Conservation (phyloP, 2,888 invertebrate species). For the Trissolcus brochymenae region DNA sequence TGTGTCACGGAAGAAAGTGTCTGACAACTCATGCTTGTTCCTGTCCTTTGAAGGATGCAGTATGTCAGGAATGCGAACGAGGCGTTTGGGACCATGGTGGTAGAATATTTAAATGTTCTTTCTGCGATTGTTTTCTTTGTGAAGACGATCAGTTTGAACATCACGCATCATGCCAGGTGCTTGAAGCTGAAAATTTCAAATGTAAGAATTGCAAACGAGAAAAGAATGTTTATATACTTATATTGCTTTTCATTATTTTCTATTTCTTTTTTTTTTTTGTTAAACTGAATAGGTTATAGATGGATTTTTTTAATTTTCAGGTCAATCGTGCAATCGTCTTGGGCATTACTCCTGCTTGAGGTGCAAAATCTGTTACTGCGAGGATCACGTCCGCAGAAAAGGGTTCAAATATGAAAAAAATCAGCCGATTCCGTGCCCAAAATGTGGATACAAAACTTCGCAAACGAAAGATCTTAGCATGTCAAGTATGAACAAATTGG, state of each 20-base stretch:
- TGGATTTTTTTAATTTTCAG: slow-evolving; percentile 76
- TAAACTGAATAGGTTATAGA: background rate
- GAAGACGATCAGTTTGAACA: slow-evolving; percentile 98
- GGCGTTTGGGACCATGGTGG: slow-evolving; percentile 98
- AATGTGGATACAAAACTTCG: slow-evolving; percentile 94
- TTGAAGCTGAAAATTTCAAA: slow-evolving; percentile 96
- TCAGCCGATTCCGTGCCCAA: slow-evolving; percentile 92
- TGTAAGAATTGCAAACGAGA: slow-evolving; percentile 79
- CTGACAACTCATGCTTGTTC: slow-evolving; percentile 92
- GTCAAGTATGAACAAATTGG: slow-evolving; percentile 84
- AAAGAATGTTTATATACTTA: background rate
- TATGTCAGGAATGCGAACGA: slow-evolving; percentile 94
- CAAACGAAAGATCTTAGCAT: slow-evolving; percentile 96
- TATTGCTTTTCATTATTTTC: background rate
- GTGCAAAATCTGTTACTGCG: slow-evolving; percentile 97
- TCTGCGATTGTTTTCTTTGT: slow-evolving; percentile 91
- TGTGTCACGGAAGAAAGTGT: slow-evolving; percentile 96
- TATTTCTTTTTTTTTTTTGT: background rate
- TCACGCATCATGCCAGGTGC: slow-evolving; percentile 96
- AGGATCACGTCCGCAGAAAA: slow-evolving; percentile 95
- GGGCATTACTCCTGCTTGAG: slow-evolving; percentile 97
- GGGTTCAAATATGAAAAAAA: slow-evolving; percentile 92
- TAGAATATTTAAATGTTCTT: slow-evolving; percentile 92
- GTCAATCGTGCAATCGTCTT: slow-evolving; percentile 94
- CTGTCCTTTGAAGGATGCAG: slow-evolving; percentile 92